Evolutionary conservation across 2,113 vertebrate genomes (phyloP).

Genomic region (Cariama cristata): DNA sequence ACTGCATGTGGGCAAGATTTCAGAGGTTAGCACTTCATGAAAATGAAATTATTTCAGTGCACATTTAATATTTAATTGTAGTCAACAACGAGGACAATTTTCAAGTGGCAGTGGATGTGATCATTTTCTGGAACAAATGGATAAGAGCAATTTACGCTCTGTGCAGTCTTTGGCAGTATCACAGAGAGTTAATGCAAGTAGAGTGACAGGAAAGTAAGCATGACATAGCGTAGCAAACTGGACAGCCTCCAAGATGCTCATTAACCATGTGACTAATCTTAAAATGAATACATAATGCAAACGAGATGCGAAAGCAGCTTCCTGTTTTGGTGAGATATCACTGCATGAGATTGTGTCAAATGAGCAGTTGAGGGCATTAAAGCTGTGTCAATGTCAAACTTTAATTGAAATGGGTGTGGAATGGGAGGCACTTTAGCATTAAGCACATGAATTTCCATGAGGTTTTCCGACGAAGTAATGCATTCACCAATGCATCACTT

Average conservation of each 20-base stretch:
- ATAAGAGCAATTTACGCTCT: conserved; percentile 53
- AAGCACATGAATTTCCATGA: conserved; percentile 77
- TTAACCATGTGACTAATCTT: conserved; percentile 74
- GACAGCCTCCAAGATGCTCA: conserved; percentile 68
- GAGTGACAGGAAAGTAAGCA: conserved; percentile 31
- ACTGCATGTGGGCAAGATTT: background rate
- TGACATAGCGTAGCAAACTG: conserved; percentile 52
- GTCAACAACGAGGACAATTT: conserved; percentile 53
- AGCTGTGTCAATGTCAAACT: conserved; percentile 65
- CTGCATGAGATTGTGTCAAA: conserved; percentile 57
- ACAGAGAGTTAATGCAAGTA: conserved; percentile 54
- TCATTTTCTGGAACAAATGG: conserved; percentile 71
- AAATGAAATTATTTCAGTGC: conserved; percentile 54
- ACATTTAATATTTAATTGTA: conserved; percentile 64
- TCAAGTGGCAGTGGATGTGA: conserved; percentile 36
- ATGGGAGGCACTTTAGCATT: conserved; percentile 66
- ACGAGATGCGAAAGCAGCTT: conserved; percentile 62
- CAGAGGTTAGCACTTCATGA: background rate
- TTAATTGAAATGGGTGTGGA: conserved; percentile 72
- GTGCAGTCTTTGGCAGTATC: conserved; percentile 51
- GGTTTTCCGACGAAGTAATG: conserved; percentile 42
- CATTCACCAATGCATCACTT: conserved; percentile 44
- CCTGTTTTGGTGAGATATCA: conserved; percentile 75
- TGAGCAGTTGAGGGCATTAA: conserved; percentile 42
- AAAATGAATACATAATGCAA: conserved; percentile 74